A percentile compares a stretch with the other conserved stretches of the same genome.
Evolutionary conservation across 2,113 vertebrate genomes (phyloP).

Genomic region (Gnathonemus longibarbis): DNA sequence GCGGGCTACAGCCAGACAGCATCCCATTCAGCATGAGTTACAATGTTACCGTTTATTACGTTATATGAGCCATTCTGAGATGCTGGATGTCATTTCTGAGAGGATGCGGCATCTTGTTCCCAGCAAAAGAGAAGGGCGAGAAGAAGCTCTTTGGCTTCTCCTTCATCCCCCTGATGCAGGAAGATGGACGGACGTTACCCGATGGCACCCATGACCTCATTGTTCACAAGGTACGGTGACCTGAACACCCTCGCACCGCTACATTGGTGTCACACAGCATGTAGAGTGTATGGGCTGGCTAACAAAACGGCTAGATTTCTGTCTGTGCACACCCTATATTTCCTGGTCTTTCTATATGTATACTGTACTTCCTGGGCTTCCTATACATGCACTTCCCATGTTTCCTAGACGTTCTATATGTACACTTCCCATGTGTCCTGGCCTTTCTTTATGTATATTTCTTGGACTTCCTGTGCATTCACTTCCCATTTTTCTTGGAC

Average conservation of each 20-base stretch:
- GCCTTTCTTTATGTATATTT: background rate
- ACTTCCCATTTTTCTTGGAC: background rate
- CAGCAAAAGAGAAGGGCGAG: conserved; percentile 98
- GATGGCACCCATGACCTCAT: conserved; percentile 96
- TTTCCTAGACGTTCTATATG: background rate
- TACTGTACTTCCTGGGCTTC: background rate
- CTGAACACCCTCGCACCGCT: background rate
- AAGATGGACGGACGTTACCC: conserved; percentile 93
- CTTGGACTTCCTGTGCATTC: background rate
- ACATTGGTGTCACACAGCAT: background rate
- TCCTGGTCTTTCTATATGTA: background rate
- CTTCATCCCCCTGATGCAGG: conserved; percentile 94
- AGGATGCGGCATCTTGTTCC: conserved; percentile 24
- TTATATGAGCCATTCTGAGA: background rate
- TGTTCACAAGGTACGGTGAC: conserved; percentile 82
- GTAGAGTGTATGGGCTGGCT: background rate
- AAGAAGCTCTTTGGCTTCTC: conserved; percentile 98
- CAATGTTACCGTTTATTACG: background rate
- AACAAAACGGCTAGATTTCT: background rate
- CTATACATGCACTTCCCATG: background rate
- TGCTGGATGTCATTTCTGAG: background rate
- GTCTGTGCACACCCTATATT: background rate
- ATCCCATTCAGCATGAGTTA: background rate
- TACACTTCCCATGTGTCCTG: background rate
- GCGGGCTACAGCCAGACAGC: background rate